Conservation (phyloP, 2,113 vertebrate genomes). For the Muscicapa adusta region DNA sequence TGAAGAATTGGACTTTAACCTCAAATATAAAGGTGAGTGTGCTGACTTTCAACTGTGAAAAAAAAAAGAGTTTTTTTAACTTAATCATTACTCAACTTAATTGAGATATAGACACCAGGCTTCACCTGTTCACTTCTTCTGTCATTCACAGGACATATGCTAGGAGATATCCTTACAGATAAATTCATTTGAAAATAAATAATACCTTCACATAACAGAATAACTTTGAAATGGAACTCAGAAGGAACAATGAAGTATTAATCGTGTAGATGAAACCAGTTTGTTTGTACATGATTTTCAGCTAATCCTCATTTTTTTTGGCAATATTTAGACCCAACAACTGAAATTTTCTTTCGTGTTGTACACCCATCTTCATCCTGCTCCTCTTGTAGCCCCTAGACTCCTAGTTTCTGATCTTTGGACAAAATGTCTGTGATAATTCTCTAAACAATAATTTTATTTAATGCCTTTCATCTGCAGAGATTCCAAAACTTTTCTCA, state of each 20-base stretch:
- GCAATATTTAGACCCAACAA: not conserved
- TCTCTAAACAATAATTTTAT: not conserved
- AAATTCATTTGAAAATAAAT: not conserved
- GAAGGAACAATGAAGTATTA: not conserved
- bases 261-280: not conserved
- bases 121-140: not conserved
- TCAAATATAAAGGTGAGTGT: not conserved
- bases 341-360: not conserved
- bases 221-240: not conserved
- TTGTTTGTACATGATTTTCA: not conserved
- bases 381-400: not conserved
- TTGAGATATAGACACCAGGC: not conserved
- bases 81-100: fast-evolving
- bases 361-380: fast-evolving
- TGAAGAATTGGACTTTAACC: not conserved
- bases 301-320: not conserved
- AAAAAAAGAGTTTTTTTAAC: not conserved
- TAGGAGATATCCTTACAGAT: not conserved
- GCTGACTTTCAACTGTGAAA: not conserved
- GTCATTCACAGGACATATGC: not conserved
- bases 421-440: not conserved
- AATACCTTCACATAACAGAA: not conserved
- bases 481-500: not conserved
- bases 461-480: not conserved
- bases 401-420: not conserved